A percentile compares a stretch with the other conserved stretches of the same genome.
phyloP scores from a whole-genome alignment of 2,113 vertebrate species.

The Aphyosemion australe region DNA sequence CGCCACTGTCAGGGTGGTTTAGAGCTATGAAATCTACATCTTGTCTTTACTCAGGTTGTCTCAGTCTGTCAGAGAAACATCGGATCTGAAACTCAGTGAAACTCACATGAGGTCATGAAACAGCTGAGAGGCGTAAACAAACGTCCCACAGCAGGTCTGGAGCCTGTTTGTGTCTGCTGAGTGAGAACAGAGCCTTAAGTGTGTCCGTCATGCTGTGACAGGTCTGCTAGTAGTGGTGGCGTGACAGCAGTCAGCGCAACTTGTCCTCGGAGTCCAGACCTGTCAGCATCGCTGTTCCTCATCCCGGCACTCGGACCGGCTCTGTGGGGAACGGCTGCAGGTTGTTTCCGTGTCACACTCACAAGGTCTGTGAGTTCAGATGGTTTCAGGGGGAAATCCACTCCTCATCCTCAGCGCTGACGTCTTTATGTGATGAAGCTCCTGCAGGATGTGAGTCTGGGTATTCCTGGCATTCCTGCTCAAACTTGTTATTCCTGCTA shows the following conservation, averaged over 20 bases:
- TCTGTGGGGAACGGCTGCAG: not conserved
- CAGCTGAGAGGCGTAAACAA: not conserved
- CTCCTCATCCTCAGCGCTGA: too few relatives aligned
- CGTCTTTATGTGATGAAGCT: too few relatives aligned
- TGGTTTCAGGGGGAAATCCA: not conserved
- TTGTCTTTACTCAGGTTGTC: too few relatives aligned
- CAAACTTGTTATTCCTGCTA: not conserved
- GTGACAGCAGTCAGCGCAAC: constrained; percentile 1
- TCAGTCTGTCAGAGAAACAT: too few relatives aligned
- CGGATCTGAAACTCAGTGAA: too few relatives aligned
- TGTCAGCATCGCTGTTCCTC: not conserved
- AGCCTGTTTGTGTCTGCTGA: not conserved
- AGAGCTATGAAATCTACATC: too few relatives aligned
- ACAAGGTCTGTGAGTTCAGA: not conserved
- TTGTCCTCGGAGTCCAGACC: constrained; percentile 12
- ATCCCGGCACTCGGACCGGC: constrained; percentile 2
- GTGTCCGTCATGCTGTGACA: constrained; percentile 2
- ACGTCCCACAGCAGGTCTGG: not conserved
- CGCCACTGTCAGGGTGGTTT: too few relatives aligned
- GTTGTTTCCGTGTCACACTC: not conserved
- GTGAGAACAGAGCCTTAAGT: not conserved
- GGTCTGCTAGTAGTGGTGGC: not conserved
- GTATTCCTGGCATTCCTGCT: not conserved
- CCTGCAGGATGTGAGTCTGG: too few relatives aligned
- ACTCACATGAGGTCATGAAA: not conserved